Conservation (phyloP, 2,113 vertebrate species). For the Channa maculata region DNA sequence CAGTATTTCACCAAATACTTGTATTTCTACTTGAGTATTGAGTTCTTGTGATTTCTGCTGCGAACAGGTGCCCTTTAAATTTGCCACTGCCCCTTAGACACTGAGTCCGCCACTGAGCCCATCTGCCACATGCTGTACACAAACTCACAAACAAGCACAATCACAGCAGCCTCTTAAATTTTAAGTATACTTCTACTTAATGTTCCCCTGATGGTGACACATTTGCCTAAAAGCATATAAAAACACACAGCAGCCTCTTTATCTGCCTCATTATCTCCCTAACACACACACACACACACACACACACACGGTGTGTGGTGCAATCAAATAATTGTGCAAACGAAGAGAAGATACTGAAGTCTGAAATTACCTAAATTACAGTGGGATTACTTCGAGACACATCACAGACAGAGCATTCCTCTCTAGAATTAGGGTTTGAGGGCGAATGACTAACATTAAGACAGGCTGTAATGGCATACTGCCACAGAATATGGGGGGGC, state of each 20-base stretch:
- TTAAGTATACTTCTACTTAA: not conserved
- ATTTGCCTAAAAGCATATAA: not conserved
- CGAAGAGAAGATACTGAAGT: conserved; percentile 35
- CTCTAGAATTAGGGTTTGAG: conserved; percentile 38
- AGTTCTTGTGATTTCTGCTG: too few relatives aligned
- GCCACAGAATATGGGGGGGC: not conserved
- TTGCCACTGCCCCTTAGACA: too few relatives aligned
- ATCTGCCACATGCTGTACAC: conserved; percentile 3
- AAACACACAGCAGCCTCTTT: conserved; percentile 9
- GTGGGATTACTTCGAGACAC: conserved; percentile 1
- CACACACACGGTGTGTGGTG: conserved; percentile 25
- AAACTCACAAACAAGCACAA: not conserved
- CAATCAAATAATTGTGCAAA: conserved; percentile 45
- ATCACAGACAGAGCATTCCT: not conserved
- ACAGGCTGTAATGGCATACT: conserved; percentile 17
- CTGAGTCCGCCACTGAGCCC: too few relatives aligned
- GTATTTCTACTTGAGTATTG: too few relatives aligned
- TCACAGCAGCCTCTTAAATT: not conserved
- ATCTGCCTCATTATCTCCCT: not conserved
- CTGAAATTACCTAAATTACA: conserved; percentile 65
- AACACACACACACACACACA: conserved; percentile 3
- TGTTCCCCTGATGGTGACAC: conserved; percentile 8
- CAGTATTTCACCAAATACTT: too few relatives aligned
- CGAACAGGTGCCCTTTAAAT: too few relatives aligned
- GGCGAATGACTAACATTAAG: conserved; percentile 43